These are phyloP conservation scores for Perca fluviatilis DNA, from an alignment of 2,113 vertebrate species.

Conservation along the genomic window DNA sequence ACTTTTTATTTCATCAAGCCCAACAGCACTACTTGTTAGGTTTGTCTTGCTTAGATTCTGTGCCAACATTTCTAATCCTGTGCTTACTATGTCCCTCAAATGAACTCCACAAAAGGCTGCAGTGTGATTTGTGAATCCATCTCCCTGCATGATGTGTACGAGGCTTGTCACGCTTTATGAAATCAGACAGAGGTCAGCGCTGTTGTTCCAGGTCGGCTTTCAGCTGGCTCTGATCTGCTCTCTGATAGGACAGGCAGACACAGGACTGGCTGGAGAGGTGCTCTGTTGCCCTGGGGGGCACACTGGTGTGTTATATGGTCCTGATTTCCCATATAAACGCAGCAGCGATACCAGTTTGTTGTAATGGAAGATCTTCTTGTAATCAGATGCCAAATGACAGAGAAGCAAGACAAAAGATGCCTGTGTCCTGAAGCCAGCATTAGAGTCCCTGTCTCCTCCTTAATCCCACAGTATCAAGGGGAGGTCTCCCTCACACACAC, in stretches of 20 bases:
- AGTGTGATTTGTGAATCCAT: not conserved
- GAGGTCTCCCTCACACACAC: slow-evolving; percentile 11
- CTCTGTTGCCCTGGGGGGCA: slow-evolving; percentile 24
- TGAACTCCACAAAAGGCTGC: slow-evolving; percentile 14
- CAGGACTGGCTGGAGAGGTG: slow-evolving; percentile 49
- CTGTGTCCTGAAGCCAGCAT: slow-evolving; percentile 67
- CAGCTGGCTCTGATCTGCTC: slow-evolving; percentile 59
- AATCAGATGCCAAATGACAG: slow-evolving; percentile 62
- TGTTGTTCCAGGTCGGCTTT: slow-evolving; percentile 50
- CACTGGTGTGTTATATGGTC: slow-evolving; percentile 38
- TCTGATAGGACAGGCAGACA: slow-evolving; percentile 57
- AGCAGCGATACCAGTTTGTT: slow-evolving; percentile 56
- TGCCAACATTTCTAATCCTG: slow-evolving; percentile 15
- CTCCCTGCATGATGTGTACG: slow-evolving; percentile 5
- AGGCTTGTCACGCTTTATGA: slow-evolving; percentile 31
- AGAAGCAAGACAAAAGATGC: slow-evolving; percentile 70
- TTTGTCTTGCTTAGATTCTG: slow-evolving; percentile 16
- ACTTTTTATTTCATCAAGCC: not conserved
- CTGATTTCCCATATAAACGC: slow-evolving; percentile 61
- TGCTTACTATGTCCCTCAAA: slow-evolving; percentile 8
- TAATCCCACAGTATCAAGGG: slow-evolving; percentile 66
- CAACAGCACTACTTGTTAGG: not conserved
- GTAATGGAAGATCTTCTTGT: slow-evolving; percentile 67
- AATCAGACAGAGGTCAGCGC: slow-evolving; percentile 56
- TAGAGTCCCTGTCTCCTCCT: slow-evolving; percentile 59